phyloP scores from a whole-genome alignment of 2,113 vertebrate genomes.

The Apodemus speciosus region DNA sequence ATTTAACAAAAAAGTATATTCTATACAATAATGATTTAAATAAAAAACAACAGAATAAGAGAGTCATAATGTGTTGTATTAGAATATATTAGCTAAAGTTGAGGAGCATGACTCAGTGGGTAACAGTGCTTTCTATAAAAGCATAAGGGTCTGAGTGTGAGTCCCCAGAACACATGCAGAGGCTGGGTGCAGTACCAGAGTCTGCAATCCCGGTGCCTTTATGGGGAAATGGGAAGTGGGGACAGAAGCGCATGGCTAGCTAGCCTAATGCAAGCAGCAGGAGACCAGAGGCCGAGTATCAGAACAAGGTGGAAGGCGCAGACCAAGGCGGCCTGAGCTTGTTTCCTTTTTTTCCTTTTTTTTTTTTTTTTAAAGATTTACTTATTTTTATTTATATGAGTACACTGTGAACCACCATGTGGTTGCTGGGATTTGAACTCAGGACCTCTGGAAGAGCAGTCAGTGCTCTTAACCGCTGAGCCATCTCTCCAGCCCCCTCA shows the following conservation, averaged over 20 bases:
- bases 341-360: no score
- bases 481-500: no score
- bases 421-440: no score
- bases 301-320: background rate
- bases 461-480: no score
- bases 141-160: background rate
- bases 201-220: background rate
- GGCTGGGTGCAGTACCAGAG: background rate
- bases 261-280: background rate
- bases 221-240: background rate
- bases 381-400: no score
- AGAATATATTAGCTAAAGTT: slow-evolving; percentile 1
- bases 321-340: background rate
- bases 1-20: slow-evolving; percentile 41
- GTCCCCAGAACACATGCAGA: no score
- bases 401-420: no score
- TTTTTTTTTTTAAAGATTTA: no score
- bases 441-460: no score
- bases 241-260: background rate
- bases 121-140: no score
- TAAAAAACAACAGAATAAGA: background rate
- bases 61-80: background rate
- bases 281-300: background rate
- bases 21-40: slow-evolving; percentile 30
- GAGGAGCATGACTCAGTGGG: background rate